Percentiles rank a stretch among this genome's conserved stretches.
These are phyloP conservation scores for Bufo gargarizans DNA, from an alignment of 2,113 vertebrate species.

Conservation along the genomic window DNA sequence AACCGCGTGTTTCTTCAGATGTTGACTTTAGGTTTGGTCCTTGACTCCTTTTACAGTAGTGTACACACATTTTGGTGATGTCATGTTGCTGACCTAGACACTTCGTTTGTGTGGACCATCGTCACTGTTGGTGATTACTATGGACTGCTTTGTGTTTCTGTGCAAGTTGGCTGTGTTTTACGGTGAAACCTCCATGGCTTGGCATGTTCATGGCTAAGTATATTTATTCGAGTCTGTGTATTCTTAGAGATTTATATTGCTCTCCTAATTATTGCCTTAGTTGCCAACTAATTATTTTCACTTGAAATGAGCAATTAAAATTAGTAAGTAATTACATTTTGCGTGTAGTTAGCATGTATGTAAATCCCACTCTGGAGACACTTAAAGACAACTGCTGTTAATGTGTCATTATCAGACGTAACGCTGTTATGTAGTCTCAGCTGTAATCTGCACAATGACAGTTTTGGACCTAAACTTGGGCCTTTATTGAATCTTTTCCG, in stretches of 20 bases:
- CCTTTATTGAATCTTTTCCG: background rate
- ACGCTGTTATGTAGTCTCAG: slow-evolving; percentile 37
- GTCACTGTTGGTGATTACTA: background rate
- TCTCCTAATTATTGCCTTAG: slow-evolving; percentile 56
- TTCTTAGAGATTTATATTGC: slow-evolving; percentile 56
- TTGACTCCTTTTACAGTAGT: background rate
- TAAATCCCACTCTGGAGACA: slow-evolving; percentile 59
- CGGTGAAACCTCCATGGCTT: background rate
- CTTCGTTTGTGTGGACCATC: background rate
- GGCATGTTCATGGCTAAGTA: slow-evolving; percentile 27
- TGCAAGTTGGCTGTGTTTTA: slow-evolving; percentile 2
- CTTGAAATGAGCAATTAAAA: slow-evolving; percentile 59
- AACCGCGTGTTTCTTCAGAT: too few species aligned
- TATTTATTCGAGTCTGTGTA: slow-evolving; percentile 44
- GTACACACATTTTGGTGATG: background rate
- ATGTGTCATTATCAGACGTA: slow-evolving; percentile 55
- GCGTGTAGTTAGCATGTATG: slow-evolving; percentile 59
- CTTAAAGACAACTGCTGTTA: slow-evolving; percentile 57
- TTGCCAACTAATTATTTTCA: slow-evolving; percentile 60
- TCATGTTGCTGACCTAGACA: background rate
- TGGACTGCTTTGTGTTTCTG: background rate
- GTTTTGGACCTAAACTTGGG: slow-evolving; percentile 20
- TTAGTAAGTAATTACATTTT: slow-evolving; percentile 60
- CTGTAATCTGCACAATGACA: slow-evolving; percentile 41
- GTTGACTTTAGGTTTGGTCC: too few species aligned